Conservation (phyloP, 2,113 vertebrate species). For the Theropithecus gelada region DNA sequence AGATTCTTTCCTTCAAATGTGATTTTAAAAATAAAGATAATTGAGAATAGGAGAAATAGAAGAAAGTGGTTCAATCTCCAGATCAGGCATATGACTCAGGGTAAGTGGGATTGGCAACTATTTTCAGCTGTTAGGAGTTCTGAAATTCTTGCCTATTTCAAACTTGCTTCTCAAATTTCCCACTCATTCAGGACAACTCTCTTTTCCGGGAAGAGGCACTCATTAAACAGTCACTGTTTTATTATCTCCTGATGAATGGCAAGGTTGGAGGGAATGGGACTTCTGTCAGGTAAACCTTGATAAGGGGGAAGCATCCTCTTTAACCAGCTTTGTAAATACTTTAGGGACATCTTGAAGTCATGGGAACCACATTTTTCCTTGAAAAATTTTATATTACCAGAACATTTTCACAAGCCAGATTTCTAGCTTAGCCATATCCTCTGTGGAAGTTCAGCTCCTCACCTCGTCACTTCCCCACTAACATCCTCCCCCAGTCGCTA, state of each 20-base stretch:
- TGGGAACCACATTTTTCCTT: neutral
- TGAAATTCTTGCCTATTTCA: neutral
- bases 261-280: neutral
- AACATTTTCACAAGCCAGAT: neutral
- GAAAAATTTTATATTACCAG: neutral
- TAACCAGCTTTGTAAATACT: neutral
- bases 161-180: neutral
- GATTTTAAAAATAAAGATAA: neutral
- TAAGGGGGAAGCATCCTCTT: neutral
- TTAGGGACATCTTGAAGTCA: neutral
- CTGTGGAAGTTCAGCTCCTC: neutral
- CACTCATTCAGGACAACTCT: neutral
- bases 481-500: too few relatives aligned
- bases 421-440: neutral
- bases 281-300: neutral
- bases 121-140: neutral
- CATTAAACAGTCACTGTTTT: neutral
- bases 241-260: constrained; percentile 7
- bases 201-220: neutral
- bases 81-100: neutral
- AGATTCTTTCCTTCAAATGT: neutral
- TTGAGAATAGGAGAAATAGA: neutral
- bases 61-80: neutral
- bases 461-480: neutral
- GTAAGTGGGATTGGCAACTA: neutral